Evolutionary conservation across 2,888 invertebrate genomes (phyloP).

Genomic region (Bembecia ichneumoniformis): DNA sequence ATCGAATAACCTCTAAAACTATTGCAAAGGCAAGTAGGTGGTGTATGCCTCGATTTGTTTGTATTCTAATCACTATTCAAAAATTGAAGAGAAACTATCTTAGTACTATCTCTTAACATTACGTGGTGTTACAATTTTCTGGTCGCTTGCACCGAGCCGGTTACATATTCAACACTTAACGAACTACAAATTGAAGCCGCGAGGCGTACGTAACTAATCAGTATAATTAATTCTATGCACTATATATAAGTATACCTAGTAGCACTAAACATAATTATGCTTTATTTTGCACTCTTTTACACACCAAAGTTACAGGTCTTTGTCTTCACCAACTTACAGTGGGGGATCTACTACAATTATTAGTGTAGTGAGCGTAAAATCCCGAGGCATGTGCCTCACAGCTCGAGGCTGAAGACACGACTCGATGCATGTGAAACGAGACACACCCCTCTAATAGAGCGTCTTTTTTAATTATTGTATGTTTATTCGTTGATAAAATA

Average conservation of each 20-base stretch:
- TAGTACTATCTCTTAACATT: conserved; percentile 35
- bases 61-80: conserved; percentile 30
- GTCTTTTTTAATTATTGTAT: conserved; percentile 24
- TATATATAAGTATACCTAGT: conserved; percentile 37
- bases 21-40: conserved; percentile 67
- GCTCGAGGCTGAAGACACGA: no score
- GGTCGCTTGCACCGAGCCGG: conserved; percentile 35
- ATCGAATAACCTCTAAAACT: conserved; percentile 47
- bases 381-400: no score
- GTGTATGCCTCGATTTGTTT: conserved; percentile 39
- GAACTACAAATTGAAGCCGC: conserved; percentile 24
- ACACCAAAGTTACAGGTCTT: conserved; percentile 20
- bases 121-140: conserved; percentile 55
- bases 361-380: conserved; percentile 38
- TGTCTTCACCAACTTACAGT: conserved; percentile 27
- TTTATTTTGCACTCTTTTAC: conserved; percentile 40
- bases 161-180: conserved; percentile 30
- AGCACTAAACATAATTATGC: conserved; percentile 65
- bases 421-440: no score
- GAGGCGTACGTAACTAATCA: conserved; percentile 21
- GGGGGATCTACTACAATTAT: conserved; percentile 44
- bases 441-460: conserved; percentile 13
- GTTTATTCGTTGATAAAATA: conserved; percentile 26
- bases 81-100: conserved; percentile 32
- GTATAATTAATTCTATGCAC: conserved; percentile 35